A percentile compares a stretch with the other conserved stretches of the same genome.
Evolutionary conservation across 2,113 vertebrate genomes (phyloP).

Genomic region (Theristicus caerulescens): DNA sequence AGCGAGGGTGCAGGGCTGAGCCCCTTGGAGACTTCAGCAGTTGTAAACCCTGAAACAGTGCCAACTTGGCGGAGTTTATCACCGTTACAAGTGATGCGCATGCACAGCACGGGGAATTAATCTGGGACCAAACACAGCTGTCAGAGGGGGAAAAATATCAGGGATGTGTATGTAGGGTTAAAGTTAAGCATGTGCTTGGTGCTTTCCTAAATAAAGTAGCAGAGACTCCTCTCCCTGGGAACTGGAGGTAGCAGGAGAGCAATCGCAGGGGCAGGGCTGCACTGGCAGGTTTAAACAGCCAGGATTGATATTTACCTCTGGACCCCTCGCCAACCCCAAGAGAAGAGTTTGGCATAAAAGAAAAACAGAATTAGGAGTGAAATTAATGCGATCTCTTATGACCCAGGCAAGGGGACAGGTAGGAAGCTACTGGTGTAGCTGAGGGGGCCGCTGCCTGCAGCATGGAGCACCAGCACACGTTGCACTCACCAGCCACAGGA

Average conservation of each 20-base stretch:
- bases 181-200: not conserved
- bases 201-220: not conserved
- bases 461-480: fast-evolving
- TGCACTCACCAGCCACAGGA: not conserved
- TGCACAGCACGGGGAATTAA: not conserved
- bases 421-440: not conserved
- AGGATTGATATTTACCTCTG: not conserved
- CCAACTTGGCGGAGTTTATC: not conserved
- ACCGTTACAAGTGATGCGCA: too few species aligned
- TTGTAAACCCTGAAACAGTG: not conserved
- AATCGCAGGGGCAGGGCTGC: not conserved
- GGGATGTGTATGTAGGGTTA: not conserved
- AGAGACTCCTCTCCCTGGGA: not conserved
- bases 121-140: not conserved
- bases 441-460: fast-evolving
- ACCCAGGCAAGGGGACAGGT: not conserved
- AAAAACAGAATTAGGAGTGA: not conserved
- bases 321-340: not conserved
- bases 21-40: not conserved
- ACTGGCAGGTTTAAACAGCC: not conserved
- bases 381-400: not conserved
- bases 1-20: not conserved
- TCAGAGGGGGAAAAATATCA: not conserved
- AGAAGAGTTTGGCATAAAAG: not conserved
- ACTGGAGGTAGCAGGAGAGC: not conserved